These are phyloP conservation scores for Actinostola sp. DNA, from an alignment of 92 coral and sea anemone species.

Conservation along the genomic window DNA sequence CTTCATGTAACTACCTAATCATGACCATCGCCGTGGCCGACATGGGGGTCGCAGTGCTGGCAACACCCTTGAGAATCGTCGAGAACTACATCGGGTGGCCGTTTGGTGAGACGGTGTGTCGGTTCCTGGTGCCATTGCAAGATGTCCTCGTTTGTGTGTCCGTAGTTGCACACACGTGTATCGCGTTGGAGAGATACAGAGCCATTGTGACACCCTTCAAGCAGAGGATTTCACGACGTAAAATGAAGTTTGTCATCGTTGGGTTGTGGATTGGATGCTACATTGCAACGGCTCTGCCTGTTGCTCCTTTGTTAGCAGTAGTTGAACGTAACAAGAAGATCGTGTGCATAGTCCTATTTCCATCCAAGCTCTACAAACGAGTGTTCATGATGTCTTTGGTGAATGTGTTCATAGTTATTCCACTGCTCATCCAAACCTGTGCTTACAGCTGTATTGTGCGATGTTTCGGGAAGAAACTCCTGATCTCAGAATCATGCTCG, in stretches of 20 bases:
- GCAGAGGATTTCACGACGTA: conserved; percentile 38
- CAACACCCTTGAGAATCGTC: conserved; percentile 64
- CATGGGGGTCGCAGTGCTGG: conserved; percentile 61
- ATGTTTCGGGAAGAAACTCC: conserved; percentile 45
- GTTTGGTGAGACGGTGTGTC: conserved; percentile 60
- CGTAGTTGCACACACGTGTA: conserved; percentile 69
- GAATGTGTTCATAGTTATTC: conserved; percentile 47
- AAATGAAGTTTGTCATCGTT: conserved; percentile 42
- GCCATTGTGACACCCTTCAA: conserved; percentile 77
- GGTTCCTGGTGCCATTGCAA: conserved; percentile 57
- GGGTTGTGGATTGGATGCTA: conserved; percentile 67
- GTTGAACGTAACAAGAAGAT: conserved; percentile 12
- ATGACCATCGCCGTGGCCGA: conserved; percentile 75
- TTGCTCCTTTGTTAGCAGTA: conserved; percentile 40
- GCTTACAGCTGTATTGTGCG: conserved; percentile 58
- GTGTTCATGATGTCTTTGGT: conserved; percentile 62
- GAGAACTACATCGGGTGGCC: conserved; percentile 76
- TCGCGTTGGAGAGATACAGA: conserved; percentile 73
- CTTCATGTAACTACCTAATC: conserved; percentile 67
- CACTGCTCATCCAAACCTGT: conserved; percentile 66
- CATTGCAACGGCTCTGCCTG: conserved; percentile 58
- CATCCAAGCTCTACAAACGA: conserved; percentile 47
- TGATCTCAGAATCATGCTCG: conserved; percentile 38
- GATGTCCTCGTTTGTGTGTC: conserved; percentile 71
- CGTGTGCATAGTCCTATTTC: conserved; percentile 38